Percentiles rank a stretch among this genome's conserved stretches.
These are phyloP conservation scores for Crypturellus tataupa DNA, from an alignment of 2,797 vertebrate species.

Conservation along the genomic window DNA sequence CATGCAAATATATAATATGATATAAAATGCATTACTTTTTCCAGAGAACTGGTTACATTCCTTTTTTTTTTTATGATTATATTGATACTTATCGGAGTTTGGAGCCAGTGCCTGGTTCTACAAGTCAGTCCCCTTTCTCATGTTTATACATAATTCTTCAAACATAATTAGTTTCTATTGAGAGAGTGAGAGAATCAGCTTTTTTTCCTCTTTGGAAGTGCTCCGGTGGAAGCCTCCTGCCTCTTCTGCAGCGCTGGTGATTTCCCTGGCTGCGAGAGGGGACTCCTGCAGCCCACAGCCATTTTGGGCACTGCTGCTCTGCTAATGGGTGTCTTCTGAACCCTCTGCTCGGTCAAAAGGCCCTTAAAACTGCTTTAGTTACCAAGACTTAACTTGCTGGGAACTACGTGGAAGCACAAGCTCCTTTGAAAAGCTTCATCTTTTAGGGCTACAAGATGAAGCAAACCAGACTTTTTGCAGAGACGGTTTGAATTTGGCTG, in stretches of 20 bases:
- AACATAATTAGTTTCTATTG: conserved; percentile 13
- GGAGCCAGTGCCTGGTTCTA: neutral
- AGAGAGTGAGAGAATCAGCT: neutral
- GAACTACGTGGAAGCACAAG: neutral
- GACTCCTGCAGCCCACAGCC: neutral
- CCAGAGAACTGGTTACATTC: neutral
- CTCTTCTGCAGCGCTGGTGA: neutral
- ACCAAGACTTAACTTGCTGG: neutral
- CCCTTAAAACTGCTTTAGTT: neutral
- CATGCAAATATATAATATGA: neutral
- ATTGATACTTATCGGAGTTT: neutral
- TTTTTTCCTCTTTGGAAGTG: neutral
- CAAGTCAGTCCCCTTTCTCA: neutral
- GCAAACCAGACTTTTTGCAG: neutral
- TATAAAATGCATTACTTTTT: neutral
- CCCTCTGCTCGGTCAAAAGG: neutral
- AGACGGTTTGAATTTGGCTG: neutral
- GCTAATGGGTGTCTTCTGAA: neutral
- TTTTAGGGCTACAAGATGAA: neutral
- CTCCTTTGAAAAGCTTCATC: neutral
- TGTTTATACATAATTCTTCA: conserved; percentile 10
- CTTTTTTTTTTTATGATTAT: neutral
- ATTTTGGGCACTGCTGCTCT: neutral
- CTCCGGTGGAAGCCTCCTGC: neutral
- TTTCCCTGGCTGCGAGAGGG: neutral